Evolutionary conservation across 1,140 invertebrate species (phyloP).

Genomic region (Drosophila setifemur): DNA sequence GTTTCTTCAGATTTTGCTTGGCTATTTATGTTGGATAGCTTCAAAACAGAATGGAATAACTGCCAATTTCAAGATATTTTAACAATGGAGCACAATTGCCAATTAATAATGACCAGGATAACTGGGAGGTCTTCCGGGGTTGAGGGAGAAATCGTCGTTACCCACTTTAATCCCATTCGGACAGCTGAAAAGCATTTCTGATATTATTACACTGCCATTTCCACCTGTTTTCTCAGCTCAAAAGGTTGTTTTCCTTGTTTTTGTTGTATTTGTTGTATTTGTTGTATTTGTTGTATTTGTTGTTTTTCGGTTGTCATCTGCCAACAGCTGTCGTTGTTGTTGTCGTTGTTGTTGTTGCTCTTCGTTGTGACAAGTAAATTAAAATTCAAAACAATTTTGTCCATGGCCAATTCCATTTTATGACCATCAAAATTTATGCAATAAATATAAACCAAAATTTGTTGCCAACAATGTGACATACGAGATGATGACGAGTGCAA

Average conservation of each 20-base stretch:
- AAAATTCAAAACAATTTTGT: conserved; percentile 78
- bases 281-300: no score
- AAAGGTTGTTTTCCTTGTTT: no score
- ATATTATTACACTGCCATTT: conserved; percentile 42
- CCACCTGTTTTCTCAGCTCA: conserved; percentile 18
- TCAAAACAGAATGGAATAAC: no score
- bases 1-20: conserved; percentile 5
- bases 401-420: conserved; percentile 71
- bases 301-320: no score
- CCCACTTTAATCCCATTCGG: conserved; percentile 33
- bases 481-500: conserved; percentile 18
- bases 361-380: conserved; percentile 64
- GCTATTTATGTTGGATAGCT: no score
- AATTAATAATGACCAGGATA: conserved; percentile 56
- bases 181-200: conserved; percentile 46
- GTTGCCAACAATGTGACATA: conserved; percentile 71
- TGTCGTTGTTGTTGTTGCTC: conserved; percentile 15
- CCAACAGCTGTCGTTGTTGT: conserved; percentile 15
- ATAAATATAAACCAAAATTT: conserved; percentile 79
- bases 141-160: conserved; percentile 33
- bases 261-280: no score
- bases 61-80: conserved; percentile 35
- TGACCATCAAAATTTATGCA: conserved; percentile 75
- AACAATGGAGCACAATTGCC: conserved; percentile 44
- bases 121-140: no score